Percentiles rank a stretch among this genome's conserved stretches.
Evolutionary conservation across 2,797 vertebrate genomes (phyloP).

Genomic region (Eleutherodactylus coqui): DNA sequence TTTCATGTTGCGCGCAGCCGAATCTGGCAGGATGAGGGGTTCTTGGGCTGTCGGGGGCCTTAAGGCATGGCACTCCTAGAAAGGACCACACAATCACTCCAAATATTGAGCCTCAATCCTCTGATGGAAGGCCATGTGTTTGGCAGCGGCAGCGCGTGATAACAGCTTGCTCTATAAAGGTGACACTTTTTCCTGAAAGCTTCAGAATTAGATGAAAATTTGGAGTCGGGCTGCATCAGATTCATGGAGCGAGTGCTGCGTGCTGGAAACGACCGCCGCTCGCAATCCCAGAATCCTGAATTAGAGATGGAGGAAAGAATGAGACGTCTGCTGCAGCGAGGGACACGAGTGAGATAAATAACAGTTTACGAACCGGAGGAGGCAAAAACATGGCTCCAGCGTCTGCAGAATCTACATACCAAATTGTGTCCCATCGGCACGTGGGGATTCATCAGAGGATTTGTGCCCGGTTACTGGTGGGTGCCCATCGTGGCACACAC

Average conservation of each 20-base stretch:
- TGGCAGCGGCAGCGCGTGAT: slow-evolving; percentile 89
- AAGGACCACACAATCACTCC: slow-evolving; percentile 85
- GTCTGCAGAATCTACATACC: slow-evolving; percentile 1
- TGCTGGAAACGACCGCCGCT: not conserved
- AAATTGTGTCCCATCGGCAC: too few relatives aligned
- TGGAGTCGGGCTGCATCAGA: not conserved
- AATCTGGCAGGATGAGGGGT: slow-evolving; percentile 73
- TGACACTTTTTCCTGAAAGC: slow-evolving; percentile 94
- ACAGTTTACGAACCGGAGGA: not conserved
- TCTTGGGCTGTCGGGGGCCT: slow-evolving; percentile 80
- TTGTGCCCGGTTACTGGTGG: too few relatives aligned
- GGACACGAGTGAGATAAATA: not conserved
- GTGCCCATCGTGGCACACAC: too few relatives aligned
- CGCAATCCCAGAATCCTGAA: slow-evolving; percentile 20
- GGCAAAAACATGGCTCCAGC: not conserved
- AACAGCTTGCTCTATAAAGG: slow-evolving; percentile 98
- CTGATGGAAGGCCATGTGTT: slow-evolving; percentile 90
- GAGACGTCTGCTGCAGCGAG: slow-evolving; percentile 14
- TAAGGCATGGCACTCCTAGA: slow-evolving; percentile 89
- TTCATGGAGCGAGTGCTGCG: slow-evolving; percentile 7
- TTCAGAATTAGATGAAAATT: slow-evolving; percentile 81
- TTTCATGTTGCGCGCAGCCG: slow-evolving; percentile 69
- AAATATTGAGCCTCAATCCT: slow-evolving; percentile 84
- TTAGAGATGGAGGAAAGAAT: slow-evolving; percentile 29
- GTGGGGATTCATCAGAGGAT: too few relatives aligned